Percentiles rank a stretch among this genome's conserved stretches.
These are phyloP conservation scores for Euschistus heros DNA, from an alignment of 1,140 invertebrate genomes.

Conservation along the genomic window DNA sequence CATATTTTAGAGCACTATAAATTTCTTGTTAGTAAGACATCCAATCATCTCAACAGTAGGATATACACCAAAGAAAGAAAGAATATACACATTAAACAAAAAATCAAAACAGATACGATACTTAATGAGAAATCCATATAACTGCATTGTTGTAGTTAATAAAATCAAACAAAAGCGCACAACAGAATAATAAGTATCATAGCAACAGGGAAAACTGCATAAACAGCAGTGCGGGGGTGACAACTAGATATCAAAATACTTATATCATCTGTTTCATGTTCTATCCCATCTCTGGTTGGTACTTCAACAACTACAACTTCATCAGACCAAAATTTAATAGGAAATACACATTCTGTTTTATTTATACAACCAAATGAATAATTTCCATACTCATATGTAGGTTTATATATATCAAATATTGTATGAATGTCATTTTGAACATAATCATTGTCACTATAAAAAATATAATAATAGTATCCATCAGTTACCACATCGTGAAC, in stretches of 20 bases:
- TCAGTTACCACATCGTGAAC: constrained; percentile 55
- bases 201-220: constrained; percentile 63
- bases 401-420: constrained; percentile 72
- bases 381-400: constrained; percentile 65
- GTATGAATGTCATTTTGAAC: constrained; percentile 67
- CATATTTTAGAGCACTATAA: too few species aligned
- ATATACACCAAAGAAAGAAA: too few species aligned
- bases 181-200: constrained; percentile 60
- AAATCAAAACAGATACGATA: not conserved
- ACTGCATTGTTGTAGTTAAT: too few species aligned
- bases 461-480: constrained; percentile 79
- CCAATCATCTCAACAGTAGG: too few species aligned
- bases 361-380: constrained; percentile 60
- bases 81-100: not conserved
- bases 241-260: constrained; percentile 59
- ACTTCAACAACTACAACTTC: constrained; percentile 68
- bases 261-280: constrained; percentile 57
- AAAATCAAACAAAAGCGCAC: constrained; percentile 57
- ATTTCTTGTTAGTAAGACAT: too few species aligned
- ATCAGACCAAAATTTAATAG: constrained; percentile 53
- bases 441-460: constrained; percentile 73
- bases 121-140: not conserved
- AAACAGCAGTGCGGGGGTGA: constrained; percentile 61
- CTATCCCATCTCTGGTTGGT: constrained; percentile 64
- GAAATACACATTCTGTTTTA: constrained; percentile 60